A percentile compares a stretch with the other conserved stretches of the same genome.
Conservation (phyloP, 2,888 invertebrate genomes). For the Pristionchus arcanus region DNA sequence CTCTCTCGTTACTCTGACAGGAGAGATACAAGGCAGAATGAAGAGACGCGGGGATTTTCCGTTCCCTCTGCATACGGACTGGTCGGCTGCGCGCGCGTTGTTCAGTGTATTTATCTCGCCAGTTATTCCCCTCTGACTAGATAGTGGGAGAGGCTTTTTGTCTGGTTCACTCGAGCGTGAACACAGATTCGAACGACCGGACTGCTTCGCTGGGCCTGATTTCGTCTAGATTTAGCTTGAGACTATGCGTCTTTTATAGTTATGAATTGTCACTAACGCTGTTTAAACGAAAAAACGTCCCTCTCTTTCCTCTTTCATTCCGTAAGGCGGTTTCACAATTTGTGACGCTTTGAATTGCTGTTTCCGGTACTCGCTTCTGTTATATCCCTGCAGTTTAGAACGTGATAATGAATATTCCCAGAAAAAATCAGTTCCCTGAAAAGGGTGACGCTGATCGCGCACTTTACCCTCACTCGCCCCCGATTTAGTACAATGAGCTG, state of each 20-base stretch:
- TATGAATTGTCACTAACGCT: no score
- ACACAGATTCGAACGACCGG: not conserved
- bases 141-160: not conserved
- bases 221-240: no score
- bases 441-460: not conserved
- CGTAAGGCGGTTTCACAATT: no score
- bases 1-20: no score
- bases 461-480: not conserved
- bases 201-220: not conserved
- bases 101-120: conserved; percentile 26
- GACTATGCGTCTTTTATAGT: no score
- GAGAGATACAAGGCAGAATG: no score
- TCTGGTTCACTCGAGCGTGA: not conserved
- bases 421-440: not conserved
- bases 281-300: no score
- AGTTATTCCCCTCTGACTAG: not conserved
- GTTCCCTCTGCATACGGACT: no score
- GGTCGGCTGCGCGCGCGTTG: no score
- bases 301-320: no score
- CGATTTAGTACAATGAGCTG: not conserved
- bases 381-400: not conserved
- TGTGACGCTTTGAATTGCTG: not conserved
- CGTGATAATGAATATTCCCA: not conserved
- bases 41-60: no score
- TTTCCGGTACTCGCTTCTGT: not conserved